These are phyloP conservation scores for Xylota sylvarum DNA, from an alignment of 2,888 invertebrate genomes.

Conservation along the genomic window DNA sequence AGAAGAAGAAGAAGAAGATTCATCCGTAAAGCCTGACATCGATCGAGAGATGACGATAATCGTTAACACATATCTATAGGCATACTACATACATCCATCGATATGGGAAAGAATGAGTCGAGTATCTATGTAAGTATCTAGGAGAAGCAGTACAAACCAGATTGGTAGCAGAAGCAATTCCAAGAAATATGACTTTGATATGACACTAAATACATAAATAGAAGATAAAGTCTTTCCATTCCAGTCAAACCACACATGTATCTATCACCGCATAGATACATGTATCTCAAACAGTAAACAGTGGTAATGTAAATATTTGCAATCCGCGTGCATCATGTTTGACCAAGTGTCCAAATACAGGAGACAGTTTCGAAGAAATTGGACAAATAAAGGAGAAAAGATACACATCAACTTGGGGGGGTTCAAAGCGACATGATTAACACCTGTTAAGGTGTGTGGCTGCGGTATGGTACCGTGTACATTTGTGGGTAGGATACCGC, in stretches of 20 bases:
- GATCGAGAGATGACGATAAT: conserved; percentile 53
- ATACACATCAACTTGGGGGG: background rate
- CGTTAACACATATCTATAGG: conserved; percentile 27
- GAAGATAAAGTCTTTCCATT: conserved; percentile 7
- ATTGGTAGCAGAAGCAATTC: conserved; percentile 31
- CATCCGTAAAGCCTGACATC: conserved; percentile 43
- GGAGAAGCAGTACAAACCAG: conserved; percentile 44
- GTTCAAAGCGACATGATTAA: conserved; percentile 64
- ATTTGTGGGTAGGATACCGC: background rate
- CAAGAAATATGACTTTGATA: conserved; percentile 53
- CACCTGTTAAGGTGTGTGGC: conserved; percentile 62
- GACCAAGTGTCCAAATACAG: conserved; percentile 64
- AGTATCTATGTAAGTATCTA: conserved; percentile 10
- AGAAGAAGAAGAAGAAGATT: conserved; percentile 42
- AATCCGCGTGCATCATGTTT: conserved; percentile 53
- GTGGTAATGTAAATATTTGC: conserved; percentile 68
- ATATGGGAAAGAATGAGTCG: background rate
- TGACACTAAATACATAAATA: conserved; percentile 44
- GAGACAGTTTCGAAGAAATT: conserved; percentile 64
- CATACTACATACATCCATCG: background rate
- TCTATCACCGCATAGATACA: conserved; percentile 8
- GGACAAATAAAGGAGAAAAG: conserved; percentile 64
- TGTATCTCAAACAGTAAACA: conserved; percentile 25
- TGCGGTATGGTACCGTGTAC: conserved; percentile 4
- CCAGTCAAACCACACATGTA: background rate